Evolutionary conservation across 2,113 vertebrate genomes (phyloP).

Genomic region (Onychostoma macrolepis): DNA sequence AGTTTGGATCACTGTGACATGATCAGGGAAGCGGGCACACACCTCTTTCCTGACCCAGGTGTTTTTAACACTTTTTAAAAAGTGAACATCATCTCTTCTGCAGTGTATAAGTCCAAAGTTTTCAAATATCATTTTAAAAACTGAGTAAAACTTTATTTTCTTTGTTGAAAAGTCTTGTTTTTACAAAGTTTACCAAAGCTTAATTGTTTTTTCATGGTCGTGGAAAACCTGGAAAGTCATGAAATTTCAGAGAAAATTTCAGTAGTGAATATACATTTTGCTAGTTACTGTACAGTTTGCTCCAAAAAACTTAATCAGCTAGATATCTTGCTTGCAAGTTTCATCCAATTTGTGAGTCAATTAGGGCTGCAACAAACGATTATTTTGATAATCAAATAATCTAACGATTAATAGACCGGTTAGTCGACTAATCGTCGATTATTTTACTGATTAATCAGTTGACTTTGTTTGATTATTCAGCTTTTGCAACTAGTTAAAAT

Average conservation of each 20-base stretch:
- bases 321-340: background rate
- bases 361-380: too few relatives aligned
- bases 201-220: too few relatives aligned
- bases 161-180: background rate
- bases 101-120: background rate
- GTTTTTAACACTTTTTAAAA: slow-evolving; percentile 11
- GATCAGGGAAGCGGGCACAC: slow-evolving; percentile 40
- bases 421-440: too few relatives aligned
- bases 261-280: background rate
- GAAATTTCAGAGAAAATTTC: background rate
- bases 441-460: too few relatives aligned
- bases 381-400: too few relatives aligned
- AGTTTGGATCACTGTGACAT: slow-evolving; percentile 49
- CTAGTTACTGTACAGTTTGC: background rate
- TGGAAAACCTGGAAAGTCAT: too few relatives aligned
- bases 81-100: background rate
- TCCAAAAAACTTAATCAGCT: background rate
- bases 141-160: background rate
- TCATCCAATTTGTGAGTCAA: too few relatives aligned
- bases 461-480: too few relatives aligned
- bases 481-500: too few relatives aligned
- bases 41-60: slow-evolving; percentile 35
- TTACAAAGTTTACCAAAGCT: background rate
- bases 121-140: background rate
- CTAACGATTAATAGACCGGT: too few relatives aligned